Percentiles rank a stretch among this genome's conserved stretches.
Evolutionary conservation across 2,888 invertebrate genomes (phyloP).

Genomic region (Griposia aprilina): DNA sequence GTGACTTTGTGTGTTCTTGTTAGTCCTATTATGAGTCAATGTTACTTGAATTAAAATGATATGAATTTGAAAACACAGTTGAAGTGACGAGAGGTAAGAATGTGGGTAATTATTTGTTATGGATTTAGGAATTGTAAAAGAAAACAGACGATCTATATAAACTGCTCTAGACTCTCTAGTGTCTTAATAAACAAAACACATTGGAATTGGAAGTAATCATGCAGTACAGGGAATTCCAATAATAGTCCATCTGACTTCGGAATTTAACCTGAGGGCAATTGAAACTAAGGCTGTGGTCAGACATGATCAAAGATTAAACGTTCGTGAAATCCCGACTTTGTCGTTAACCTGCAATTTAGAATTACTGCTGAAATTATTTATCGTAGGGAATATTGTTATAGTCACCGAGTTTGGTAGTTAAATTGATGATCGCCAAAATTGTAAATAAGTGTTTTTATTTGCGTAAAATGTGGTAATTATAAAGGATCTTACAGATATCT

Average conservation of each 20-base stretch:
- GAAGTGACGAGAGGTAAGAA: not conserved
- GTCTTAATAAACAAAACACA: slow-evolving; percentile 5
- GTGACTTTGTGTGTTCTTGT: no score
- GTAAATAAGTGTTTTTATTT: no score
- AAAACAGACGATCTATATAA: not conserved
- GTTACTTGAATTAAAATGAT: no score
- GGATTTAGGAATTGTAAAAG: not conserved
- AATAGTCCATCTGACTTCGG: slow-evolving; percentile 14
- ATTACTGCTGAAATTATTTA: not conserved
- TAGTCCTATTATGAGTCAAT: no score
- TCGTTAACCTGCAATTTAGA: not conserved
- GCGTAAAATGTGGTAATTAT: no score
- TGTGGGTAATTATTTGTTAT: not conserved
- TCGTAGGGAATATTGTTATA: not conserved
- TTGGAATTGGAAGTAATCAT: slow-evolving; percentile 16
- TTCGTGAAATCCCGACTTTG: not conserved
- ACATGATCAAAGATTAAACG: not conserved
- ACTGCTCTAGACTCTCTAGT: not conserved
- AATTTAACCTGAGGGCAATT: slow-evolving; percentile 11
- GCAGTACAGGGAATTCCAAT: slow-evolving; percentile 17
- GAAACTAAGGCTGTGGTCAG: slow-evolving; percentile 12
- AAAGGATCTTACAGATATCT: no score
- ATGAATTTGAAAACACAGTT: not conserved
- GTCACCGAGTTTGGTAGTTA: not conserved
- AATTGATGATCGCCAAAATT: not conserved